These are phyloP conservation scores for Plagodis dolabraria DNA, from an alignment of 2,888 invertebrate species.

Conservation along the genomic window DNA sequence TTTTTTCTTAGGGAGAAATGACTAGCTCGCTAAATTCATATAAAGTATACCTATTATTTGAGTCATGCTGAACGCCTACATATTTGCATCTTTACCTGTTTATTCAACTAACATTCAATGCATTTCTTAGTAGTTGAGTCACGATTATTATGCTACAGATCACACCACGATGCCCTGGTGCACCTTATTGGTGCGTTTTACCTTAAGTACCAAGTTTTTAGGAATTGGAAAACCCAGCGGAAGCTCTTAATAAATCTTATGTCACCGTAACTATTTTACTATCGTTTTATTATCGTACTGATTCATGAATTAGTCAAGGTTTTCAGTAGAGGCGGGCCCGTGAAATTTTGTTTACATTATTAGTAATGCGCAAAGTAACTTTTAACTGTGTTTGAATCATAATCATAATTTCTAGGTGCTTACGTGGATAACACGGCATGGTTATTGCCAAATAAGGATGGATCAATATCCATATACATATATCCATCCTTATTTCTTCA, in stretches of 20 bases:
- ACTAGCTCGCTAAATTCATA: too few relatives aligned
- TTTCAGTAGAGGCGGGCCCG: slow-evolving; percentile 32
- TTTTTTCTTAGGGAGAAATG: too few relatives aligned
- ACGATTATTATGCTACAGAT: slow-evolving; percentile 30
- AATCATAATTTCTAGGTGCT: neutral
- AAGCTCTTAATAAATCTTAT: slow-evolving; percentile 53
- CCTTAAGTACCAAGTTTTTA: neutral
- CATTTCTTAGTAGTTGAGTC: slow-evolving; percentile 50
- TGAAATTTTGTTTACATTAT: slow-evolving; percentile 43
- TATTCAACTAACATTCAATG: slow-evolving; percentile 8
- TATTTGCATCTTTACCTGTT: slow-evolving; percentile 48
- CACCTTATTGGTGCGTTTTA: slow-evolving; percentile 40
- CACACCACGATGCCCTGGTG: slow-evolving; percentile 20
- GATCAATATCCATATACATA: too few relatives aligned
- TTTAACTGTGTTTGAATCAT: slow-evolving; percentile 18
- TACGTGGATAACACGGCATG: neutral
- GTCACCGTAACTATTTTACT: slow-evolving; percentile 43
- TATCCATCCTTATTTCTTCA: too few relatives aligned
- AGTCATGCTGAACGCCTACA: slow-evolving; percentile 13
- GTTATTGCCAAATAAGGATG: slow-evolving; percentile 10
- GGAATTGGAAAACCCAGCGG: slow-evolving; percentile 43
- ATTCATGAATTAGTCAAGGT: slow-evolving; percentile 59
- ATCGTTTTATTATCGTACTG: slow-evolving; percentile 41
- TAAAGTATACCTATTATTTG: neutral
- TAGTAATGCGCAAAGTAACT: slow-evolving; percentile 40